Evolutionary conservation across 1,140 invertebrate species (phyloP), one percentile per base, ranked within the genome.

Genomic region (Halictus rubicundus): DNA sequence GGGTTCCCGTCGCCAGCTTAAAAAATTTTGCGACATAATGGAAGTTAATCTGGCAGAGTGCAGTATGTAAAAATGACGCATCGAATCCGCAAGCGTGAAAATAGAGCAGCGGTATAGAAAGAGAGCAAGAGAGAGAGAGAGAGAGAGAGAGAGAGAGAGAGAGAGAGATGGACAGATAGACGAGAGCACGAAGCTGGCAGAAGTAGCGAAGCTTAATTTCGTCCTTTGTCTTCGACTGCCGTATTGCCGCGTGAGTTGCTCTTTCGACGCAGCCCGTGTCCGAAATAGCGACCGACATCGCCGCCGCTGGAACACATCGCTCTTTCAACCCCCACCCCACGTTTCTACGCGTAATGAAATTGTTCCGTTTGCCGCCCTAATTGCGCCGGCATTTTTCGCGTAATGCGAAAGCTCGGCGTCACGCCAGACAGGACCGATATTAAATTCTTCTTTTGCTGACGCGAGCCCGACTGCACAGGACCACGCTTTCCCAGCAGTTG

Each of bases 291-390:
- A 52, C 16, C 76, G 19, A 21, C 39, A 42, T 60, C 32, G 46
- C 54, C 23, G 46, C 65, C 12, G 14, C 25, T 4, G n/a, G 21
- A 68, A 78, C 59, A 37, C 46, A 71, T 78, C 37, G 46, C 49
- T 42, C 73, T 54, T 49, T 46, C 42, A 46, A 46, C 42, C 42
- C 42, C 42, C 2, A 12, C 10, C 12, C 42, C 42, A 0, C 14
- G 0, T 14, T 2, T 16, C n/a, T 8, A 46, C 8, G 12, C 21
- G 37, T 65, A 66, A 79, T 74, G 78, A 79, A 79, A 68, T 79
- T 74, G 63, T 74, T 71, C 39, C 63, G 27, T 74, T 74, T 74
- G 49, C 27, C 32, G 71, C 16, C 32, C 63, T 27, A 79, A 74
- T 74, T 79, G 39, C 63, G 27, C n/a, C 21, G 2, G 5, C 37